Percentiles rank a stretch among this genome's conserved stretches.
These are phyloP conservation scores for Anhinga rufa DNA, from an alignment of 2,113 vertebrate genomes.

Conservation along the genomic window DNA sequence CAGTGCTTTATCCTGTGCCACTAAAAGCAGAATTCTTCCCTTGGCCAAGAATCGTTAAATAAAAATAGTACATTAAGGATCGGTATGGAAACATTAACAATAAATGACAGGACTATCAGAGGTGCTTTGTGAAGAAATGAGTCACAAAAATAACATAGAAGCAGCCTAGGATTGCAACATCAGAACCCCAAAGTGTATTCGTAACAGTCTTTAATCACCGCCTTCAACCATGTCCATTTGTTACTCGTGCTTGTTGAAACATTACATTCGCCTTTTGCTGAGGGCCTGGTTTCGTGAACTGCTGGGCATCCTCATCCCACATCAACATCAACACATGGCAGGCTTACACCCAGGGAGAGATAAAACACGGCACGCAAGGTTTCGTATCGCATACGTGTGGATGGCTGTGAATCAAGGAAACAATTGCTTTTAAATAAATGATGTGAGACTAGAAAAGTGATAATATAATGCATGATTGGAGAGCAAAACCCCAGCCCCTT, in stretches of 20 bases:
- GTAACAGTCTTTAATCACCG: background rate
- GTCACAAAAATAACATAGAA: background rate
- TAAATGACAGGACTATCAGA: background rate
- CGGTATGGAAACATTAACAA: background rate
- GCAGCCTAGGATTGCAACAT: background rate
- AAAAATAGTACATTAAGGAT: background rate
- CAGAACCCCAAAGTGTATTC: background rate
- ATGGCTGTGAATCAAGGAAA: background rate
- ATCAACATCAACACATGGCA: background rate
- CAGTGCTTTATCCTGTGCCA: background rate
- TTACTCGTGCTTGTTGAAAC: background rate
- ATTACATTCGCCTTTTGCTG: background rate
- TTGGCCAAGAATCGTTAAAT: background rate
- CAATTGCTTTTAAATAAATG: background rate
- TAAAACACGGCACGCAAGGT: fast-evolving
- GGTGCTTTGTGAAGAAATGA: background rate
- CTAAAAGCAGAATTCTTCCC: background rate
- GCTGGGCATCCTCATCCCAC: background rate
- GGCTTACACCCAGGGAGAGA: background rate
- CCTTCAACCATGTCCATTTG: background rate
- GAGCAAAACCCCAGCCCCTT: background rate
- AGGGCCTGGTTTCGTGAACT: background rate
- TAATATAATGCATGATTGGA: background rate
- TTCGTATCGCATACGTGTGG: fast-evolving
- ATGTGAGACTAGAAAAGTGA: background rate